Conservation (phyloP, 2,113 vertebrate genomes). For the Phoenicopterus ruber region DNA sequence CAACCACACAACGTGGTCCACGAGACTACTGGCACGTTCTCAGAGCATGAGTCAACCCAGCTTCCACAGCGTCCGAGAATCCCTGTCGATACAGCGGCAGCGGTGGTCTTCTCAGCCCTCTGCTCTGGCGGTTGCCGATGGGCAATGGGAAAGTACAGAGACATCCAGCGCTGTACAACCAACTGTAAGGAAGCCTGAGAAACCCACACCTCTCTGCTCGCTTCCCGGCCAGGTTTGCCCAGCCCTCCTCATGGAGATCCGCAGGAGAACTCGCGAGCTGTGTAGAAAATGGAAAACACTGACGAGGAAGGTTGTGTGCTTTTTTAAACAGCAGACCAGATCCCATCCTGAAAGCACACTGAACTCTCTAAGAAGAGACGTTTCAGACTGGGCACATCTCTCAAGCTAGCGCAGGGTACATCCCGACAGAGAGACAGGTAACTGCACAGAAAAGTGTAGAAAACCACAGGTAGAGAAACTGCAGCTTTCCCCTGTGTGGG, state of each 20-base stretch:
- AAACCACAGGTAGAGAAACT: background rate
- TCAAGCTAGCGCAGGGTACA: background rate
- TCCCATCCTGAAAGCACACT: background rate
- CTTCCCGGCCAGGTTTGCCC: too few relatives aligned
- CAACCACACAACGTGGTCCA: background rate
- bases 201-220: background rate
- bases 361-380: background rate
- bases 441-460: background rate
- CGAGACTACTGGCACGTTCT: accelerated
- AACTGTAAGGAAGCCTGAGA: background rate
- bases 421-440: background rate
- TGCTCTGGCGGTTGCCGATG: background rate
- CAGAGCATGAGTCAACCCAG: background rate
- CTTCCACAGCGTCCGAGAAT: accelerated
- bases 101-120: background rate
- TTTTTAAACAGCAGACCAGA: background rate
- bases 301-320: background rate
- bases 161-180: background rate
- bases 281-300: background rate
- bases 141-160: background rate
- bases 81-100: background rate
- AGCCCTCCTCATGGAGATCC: accelerated
- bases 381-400: accelerated
- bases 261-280: background rate
- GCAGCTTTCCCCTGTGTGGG: background rate